These are phyloP conservation scores for Drosophila asahinai DNA, from an alignment of 1,140 invertebrate genomes.

Conservation along the genomic window DNA sequence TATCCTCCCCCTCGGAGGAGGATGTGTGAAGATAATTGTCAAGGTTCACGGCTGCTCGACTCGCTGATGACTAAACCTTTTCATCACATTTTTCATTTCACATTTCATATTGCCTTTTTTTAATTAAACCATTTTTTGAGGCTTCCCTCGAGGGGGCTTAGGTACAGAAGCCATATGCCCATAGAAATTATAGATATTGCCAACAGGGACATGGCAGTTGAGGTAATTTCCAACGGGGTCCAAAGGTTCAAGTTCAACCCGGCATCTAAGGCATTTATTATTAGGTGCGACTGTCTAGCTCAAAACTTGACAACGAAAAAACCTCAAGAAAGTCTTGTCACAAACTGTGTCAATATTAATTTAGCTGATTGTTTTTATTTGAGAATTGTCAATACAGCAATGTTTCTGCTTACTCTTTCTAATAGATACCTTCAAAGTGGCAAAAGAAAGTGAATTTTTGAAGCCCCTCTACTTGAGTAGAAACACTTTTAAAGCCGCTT, in stretches of 20 bases:
- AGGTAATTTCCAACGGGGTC: neutral
- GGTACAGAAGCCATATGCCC: slow-evolving; percentile 38
- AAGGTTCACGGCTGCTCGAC: slow-evolving; percentile 50
- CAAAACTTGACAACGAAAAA: neutral
- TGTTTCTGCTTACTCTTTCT: neutral
- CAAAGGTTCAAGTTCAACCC: slow-evolving; percentile 26
- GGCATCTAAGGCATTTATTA: neutral
- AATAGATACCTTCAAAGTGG: neutral
- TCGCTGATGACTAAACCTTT: slow-evolving; percentile 53
- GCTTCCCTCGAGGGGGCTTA: slow-evolving; percentile 55
- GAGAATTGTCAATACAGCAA: neutral
- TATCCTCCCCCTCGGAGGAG: slow-evolving; percentile 49
- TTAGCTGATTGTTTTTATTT: slow-evolving; percentile 12
- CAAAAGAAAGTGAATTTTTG: neutral
- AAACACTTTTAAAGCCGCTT: neutral
- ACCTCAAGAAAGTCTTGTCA: neutral
- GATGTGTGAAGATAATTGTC: slow-evolving; percentile 78
- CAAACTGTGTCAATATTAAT: slow-evolving; percentile 16
- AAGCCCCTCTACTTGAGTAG: neutral
- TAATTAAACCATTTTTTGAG: slow-evolving; percentile 61
- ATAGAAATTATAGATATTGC: slow-evolving; percentile 17
- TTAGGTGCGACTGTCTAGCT: neutral
- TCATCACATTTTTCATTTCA: slow-evolving; percentile 66
- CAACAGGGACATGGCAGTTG: neutral
- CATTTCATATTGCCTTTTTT: slow-evolving; percentile 55